Evolutionary conservation across 2,888 invertebrate genomes (phyloP), one percentile per base, ranked within the genome.

Genomic region (Rhyacophila evoluta): DNA sequence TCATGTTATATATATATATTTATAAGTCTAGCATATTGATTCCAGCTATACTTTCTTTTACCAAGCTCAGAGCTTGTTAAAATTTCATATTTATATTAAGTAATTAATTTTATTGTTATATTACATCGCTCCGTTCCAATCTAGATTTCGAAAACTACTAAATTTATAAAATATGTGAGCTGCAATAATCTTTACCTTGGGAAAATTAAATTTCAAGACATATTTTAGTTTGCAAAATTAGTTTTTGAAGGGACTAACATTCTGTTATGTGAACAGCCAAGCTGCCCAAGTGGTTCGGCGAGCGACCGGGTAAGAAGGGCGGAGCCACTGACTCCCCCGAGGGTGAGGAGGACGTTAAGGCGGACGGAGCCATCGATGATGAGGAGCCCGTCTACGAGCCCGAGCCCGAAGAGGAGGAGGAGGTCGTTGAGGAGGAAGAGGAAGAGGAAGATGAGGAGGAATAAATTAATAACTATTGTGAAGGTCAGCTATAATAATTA

Each of bases 211-310:
- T n/a, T n/a, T n/a, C n/a, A n/a, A n/a, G n/a, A n/a, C n/a, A n/a
- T n/a, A n/a, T n/a, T n/a, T n/a, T n/a, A n/a, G n/a, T n/a, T n/a
- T n/a, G n/a, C n/a, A n/a, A n/a, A n/a, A n/a, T n/a, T n/a, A n/a
- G n/a, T n/a, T n/a, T n/a, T n/a, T n/a, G n/a, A n/a, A n/a, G 25
- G 19, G 15, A 67, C 39, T 33, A 73, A 71, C 72, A 74, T 38
- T 19, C 4, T 10, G 25, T 19, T 10, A 55, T 55, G 19, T 19
- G 5, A 83, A 85, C 87, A 97, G 97, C 96, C 91, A 94, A 95
- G 92, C 91, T 97, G 89, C 97, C 97, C 85, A 97, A 97, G 89
- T 97, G 97, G 97, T 97, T 97, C 92, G 97, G 97, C 85, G 97
- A 97, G 90, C 92, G 97, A 89, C 97, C 97, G 84, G 97, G 97